Evolutionary conservation across 2,888 invertebrate genomes (phyloP), one percentile per base, ranked within the genome.

Genomic region (Belgica antarctica): DNA sequence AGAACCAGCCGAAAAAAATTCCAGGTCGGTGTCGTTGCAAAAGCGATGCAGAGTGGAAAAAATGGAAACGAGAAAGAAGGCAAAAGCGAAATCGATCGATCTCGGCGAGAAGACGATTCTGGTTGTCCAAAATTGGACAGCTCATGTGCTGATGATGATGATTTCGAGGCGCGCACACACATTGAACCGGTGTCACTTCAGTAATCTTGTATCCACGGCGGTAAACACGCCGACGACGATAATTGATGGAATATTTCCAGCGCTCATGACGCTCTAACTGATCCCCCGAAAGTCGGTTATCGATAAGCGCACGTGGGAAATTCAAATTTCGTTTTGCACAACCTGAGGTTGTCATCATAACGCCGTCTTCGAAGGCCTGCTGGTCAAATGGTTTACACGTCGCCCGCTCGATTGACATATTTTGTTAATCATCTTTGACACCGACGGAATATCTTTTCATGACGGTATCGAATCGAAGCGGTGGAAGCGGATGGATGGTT

Each of bases 401-500:
- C 12, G 5, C 12, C 12, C 34, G 12, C 7, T 31, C 5, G 34
- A 31, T 31, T 31, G 34, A 31, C 34, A 31, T 12, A 31, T 31
- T 31, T 31, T 12, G 34, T 31, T 31, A 12, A 12, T 31, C 34
- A 31, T 31, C 12, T 8, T 52, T 7, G 22, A 2, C 52, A 5
- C 22, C n/a, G 22, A 52, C 52, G 52, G 22, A 41, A 52, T 52
- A 8, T 41, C 41, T 3, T 41, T 7, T 7, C 12, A 31, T 31
- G 34, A 31, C 31, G 10, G 41, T 41, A 3, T 52, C 52, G 4
- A 52, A 52, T 15, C 15, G 41, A 12, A 15, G 41, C 41, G 41
- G 41, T 41, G 41, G 41, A 34, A 34, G 34, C 7, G 34, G 41
- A 41, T 52, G 52, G 12, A 52, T 52, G n/a, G n/a, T n/a, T n/a